Percentiles rank a stretch among this genome's conserved stretches.
Conservation (phyloP, 1,140 invertebrate genomes). For the Formica exsecta region DNA sequence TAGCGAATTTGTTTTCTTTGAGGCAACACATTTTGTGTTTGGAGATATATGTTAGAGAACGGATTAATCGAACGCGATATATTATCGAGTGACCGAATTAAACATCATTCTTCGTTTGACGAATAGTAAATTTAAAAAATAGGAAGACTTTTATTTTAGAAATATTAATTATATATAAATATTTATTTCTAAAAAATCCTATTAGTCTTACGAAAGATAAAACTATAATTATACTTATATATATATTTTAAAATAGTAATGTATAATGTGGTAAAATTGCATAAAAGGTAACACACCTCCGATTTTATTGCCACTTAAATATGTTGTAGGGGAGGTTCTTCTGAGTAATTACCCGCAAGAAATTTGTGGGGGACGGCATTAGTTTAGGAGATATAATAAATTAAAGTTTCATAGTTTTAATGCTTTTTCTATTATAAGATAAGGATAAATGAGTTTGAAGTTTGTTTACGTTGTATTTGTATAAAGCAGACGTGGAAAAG, state of each 20-base stretch:
- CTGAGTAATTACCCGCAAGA: too few relatives aligned
- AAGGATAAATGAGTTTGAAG: too few relatives aligned
- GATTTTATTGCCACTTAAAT: too few relatives aligned
- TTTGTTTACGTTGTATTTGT: too few relatives aligned
- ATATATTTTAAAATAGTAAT: background rate
- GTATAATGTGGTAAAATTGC: background rate
- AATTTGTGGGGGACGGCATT: too few relatives aligned
- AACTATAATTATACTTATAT: background rate
- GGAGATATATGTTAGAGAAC: background rate
- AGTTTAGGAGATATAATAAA: too few relatives aligned
- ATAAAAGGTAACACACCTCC: too few relatives aligned
- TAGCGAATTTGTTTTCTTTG: conserved; percentile 14
- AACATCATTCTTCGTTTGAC: background rate
- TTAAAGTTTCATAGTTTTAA: too few relatives aligned
- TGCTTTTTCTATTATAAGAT: too few relatives aligned
- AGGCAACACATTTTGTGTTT: conserved; percentile 8
- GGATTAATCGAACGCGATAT: background rate
- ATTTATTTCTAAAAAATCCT: background rate
- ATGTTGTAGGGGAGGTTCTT: too few relatives aligned
- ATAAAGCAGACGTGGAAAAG: too few relatives aligned
- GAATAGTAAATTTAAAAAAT: background rate
- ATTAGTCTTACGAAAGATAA: background rate
- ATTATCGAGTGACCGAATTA: conserved; percentile 19
- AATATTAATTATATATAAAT: background rate
- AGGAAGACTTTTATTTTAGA: background rate